Evolutionary conservation across 2,888 invertebrate species (phyloP).

Genomic region (Leptopilina syphax): DNA sequence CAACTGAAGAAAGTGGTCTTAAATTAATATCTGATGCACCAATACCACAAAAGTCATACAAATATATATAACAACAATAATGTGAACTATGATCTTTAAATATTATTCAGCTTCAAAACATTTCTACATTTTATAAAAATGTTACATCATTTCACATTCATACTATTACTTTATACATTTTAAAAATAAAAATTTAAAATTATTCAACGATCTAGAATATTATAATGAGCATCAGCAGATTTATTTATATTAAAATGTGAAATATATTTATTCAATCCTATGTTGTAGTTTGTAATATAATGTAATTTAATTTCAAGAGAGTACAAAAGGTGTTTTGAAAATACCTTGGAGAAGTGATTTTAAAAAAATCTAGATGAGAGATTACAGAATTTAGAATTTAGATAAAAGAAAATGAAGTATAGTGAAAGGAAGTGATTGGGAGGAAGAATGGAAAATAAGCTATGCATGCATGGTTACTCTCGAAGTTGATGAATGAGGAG

Average conservation of each 20-base stretch:
- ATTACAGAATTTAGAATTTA: neutral
- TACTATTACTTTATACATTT: neutral
- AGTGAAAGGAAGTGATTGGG: constrained; percentile 11
- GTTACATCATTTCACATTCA: neutral
- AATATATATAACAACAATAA: neutral
- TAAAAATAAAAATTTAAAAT: neutral
- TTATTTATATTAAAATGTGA: too few species aligned
- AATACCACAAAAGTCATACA: neutral
- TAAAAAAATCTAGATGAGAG: neutral
- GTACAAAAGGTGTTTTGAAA: neutral
- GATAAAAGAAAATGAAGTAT: neutral
- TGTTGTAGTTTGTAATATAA: neutral
- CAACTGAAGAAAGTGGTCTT: constrained; percentile 48
- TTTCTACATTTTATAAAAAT: neutral
- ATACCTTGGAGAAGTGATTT: neutral
- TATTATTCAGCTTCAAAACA: neutral
- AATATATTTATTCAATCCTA: too few species aligned
- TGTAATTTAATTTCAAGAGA: neutral
- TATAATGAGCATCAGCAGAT: too few species aligned
- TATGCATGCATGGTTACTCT: neutral
- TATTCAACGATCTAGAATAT: neutral
- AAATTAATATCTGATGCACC: constrained; percentile 41
- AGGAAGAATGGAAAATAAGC: neutral
- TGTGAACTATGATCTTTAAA: constrained; percentile 18
- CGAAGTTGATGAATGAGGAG: neutral